phyloP scores from a whole-genome alignment of 2,113 vertebrate species.

The Sebastes fasciatus region DNA sequence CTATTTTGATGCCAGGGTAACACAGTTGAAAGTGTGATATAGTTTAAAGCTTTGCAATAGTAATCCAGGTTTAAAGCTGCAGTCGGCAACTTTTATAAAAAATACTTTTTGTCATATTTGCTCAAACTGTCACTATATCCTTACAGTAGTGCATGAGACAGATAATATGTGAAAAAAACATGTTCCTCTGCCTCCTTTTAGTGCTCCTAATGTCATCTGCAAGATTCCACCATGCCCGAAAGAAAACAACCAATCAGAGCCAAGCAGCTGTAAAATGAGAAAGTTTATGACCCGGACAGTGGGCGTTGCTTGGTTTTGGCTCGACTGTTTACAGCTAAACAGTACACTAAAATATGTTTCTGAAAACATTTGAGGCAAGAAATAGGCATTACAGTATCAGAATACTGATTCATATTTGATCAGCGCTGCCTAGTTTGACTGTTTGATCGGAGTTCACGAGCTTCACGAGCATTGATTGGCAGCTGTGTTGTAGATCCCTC shows the following conservation, averaged over 20 bases:
- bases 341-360: neutral
- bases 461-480: too few species aligned
- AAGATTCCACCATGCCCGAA: neutral
- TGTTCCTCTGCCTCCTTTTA: neutral
- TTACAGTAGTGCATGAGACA: too few species aligned
- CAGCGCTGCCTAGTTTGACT: neutral
- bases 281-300: neutral
- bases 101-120: neutral
- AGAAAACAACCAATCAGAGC: neutral
- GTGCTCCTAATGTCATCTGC: neutral
- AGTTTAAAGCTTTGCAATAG: neutral
- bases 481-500: too few species aligned
- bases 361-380: neutral
- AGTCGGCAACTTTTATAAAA: neutral
- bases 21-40: neutral
- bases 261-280: neutral
- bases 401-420: neutral
- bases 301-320: too few species aligned
- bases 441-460: neutral
- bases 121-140: too few species aligned
- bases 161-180: too few species aligned
- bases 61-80: neutral
- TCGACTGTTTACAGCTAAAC: neutral
- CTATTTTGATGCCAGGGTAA: neutral
- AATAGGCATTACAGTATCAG: neutral